A percentile compares a stretch with the other conserved stretches of the same genome.
phyloP scores from a whole-genome alignment of 1,140 invertebrate genomes.

The Brachionus asplanchnoidis region DNA sequence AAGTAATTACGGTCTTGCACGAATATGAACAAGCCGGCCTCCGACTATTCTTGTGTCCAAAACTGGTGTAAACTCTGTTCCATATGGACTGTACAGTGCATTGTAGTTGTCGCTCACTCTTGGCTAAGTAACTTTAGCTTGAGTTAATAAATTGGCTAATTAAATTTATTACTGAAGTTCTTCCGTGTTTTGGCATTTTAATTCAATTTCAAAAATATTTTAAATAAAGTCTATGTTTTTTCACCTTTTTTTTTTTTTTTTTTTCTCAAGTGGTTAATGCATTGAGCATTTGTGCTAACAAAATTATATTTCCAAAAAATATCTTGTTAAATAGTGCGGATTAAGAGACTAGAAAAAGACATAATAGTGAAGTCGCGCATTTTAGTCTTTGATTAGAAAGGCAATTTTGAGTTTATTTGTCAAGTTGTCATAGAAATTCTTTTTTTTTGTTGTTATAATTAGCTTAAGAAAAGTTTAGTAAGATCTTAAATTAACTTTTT shows the following conservation, averaged over 20 bases:
- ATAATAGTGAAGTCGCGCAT: background rate
- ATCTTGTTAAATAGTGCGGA: background rate
- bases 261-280: background rate
- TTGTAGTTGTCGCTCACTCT: background rate
- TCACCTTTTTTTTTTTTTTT: background rate
- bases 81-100: conserved; percentile 26
- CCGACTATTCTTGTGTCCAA: conserved; percentile 25
- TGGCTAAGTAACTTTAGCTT: background rate
- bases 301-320: background rate
- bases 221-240: background rate
- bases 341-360: background rate
- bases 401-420: background rate
- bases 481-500: background rate
- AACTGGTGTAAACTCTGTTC: conserved; percentile 30
- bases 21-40: background rate
- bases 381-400: conserved; percentile 11
- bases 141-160: background rate
- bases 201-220: background rate
- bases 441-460: background rate
- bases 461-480: background rate
- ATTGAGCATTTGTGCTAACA: background rate
- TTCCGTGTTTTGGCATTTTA: conserved; percentile 33
- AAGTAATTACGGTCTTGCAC: background rate
- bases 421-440: conserved; percentile 22
- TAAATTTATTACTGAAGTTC: background rate